phyloP scores from a whole-genome alignment of 2,888 invertebrate species.

The Margaritifera margaritifera region DNA sequence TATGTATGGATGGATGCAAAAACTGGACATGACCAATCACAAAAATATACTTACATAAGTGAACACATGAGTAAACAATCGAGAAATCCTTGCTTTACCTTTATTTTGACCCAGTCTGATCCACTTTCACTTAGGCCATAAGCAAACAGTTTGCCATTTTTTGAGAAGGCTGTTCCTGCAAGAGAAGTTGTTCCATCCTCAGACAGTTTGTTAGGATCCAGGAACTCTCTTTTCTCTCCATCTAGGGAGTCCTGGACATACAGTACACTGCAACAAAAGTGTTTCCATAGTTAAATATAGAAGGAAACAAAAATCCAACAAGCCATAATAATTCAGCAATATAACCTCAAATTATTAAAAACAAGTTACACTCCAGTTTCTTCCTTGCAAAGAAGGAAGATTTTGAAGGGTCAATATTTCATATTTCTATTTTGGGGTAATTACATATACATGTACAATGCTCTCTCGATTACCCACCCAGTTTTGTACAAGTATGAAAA shows the following conservation, averaged over 20 bases:
- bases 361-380: not conserved
- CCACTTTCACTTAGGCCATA: conserved; percentile 94
- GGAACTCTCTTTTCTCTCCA: conserved; percentile 83
- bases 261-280: conserved; percentile 81
- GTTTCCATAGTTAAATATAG: not conserved
- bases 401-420: not conserved
- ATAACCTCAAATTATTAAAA: not conserved
- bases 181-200: conserved; percentile 79
- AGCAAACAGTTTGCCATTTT: conserved; percentile 91
- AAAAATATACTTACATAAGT: no score
- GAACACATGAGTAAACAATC: no score
- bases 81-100: no score
- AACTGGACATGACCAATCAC: no score
- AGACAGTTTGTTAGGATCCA: conserved; percentile 95
- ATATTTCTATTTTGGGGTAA: not conserved
- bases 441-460: no score
- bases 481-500: no score
- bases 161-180: conserved; percentile 76
- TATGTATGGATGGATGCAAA: no score
- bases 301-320: not conserved
- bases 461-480: no score
- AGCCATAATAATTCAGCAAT: not conserved
- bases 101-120: conserved; percentile 95
- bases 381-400: not conserved
- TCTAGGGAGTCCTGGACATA: conserved; percentile 88